Evolutionary conservation across 2,113 vertebrate genomes (phyloP).

Genomic region (Prionailurus viverrinus): DNA sequence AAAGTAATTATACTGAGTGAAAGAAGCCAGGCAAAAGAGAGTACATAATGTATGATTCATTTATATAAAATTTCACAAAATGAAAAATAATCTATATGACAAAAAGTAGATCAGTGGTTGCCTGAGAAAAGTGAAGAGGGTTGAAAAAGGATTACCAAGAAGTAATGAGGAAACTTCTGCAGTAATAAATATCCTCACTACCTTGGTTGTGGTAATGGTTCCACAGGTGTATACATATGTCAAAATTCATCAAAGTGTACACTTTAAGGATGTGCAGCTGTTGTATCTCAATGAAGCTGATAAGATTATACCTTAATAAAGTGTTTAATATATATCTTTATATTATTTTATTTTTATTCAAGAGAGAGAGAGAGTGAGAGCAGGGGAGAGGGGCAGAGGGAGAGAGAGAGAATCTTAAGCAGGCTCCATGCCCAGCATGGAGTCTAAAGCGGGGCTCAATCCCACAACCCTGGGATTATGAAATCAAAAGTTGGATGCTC

Average conservation of each 20-base stretch:
- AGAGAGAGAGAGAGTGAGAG: no score
- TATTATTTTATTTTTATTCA: no score
- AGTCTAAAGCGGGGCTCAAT: no score
- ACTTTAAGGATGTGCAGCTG: neutral
- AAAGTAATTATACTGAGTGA: neutral
- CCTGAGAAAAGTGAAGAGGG: neutral
- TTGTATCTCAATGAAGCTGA: neutral
- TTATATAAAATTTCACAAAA: slow-evolving; percentile 30
- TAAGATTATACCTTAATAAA: neutral
- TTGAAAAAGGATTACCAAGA: neutral
- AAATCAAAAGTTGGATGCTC: no score
- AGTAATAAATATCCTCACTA: slow-evolving; percentile 15
- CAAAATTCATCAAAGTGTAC: slow-evolving; percentile 35
- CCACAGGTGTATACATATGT: neutral
- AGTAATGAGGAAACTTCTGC: neutral
- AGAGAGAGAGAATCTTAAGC: no score
- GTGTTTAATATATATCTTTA: neutral
- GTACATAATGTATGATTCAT: neutral
- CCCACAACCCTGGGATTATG: no score
- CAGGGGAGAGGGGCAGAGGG: no score
- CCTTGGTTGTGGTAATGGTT: neutral
- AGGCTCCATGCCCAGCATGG: no score
- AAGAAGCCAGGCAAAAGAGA: slow-evolving; percentile 33
- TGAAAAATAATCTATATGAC: slow-evolving; percentile 42
- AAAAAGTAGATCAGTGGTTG: neutral